Base-by-base conservation (phyloP, 2,113 vertebrate genomes). In the Chinchilla lanigera region DNA sequence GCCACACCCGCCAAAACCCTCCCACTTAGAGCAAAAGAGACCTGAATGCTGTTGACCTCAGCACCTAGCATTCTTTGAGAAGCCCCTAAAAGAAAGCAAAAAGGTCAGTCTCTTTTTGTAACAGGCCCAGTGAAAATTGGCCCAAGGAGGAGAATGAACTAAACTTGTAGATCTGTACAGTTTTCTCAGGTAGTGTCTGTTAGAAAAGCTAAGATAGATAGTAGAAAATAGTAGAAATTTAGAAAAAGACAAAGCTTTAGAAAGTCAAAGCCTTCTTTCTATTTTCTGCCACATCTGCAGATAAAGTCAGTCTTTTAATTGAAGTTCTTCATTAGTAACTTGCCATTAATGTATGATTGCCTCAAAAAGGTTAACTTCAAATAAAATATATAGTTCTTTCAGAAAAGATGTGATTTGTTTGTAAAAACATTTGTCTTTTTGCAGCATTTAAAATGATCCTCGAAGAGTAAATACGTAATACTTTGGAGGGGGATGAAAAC, bases 241-340 rank as follows among this genome's bases (percentile, higher is more conserved):
- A 78, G 58, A 80, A 85, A n/a, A 24, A 44, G 71, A 61, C 33
- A 78, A 86, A 90, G 4, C 19, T 96, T 94, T 85, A 95, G 87
- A 87, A 93, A 94, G 89, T 82, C 65, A 97, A 24, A 82, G 33
- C 38, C 28, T 93, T 4, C 0, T 19, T 81, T 93, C 24, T 96
- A 33, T 67, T 91, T 78, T 90, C 30, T 95, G 92, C 11, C 38
- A 89, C 30, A 69, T 91, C 6, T 93, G 9, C 85, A 95, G 58
- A 14, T 97, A 61, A 85, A 82, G 28, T 73, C 52, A 50, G 86
- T 89, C 28, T 82, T 90, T 96, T 96, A 73, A 84, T 50, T 90
- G 24, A 80, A 35, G 7, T 24, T 94, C 33, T 97, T 96, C 89
- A 77, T 92, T 93, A 83, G 54, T 87, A 78, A 52, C 93, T 22